A percentile compares a stretch with the other conserved stretches of the same genome.
Evolutionary conservation across 2,797 vertebrate genomes (phyloP).

Genomic region (Pantherophis alleghaniensis): DNA sequence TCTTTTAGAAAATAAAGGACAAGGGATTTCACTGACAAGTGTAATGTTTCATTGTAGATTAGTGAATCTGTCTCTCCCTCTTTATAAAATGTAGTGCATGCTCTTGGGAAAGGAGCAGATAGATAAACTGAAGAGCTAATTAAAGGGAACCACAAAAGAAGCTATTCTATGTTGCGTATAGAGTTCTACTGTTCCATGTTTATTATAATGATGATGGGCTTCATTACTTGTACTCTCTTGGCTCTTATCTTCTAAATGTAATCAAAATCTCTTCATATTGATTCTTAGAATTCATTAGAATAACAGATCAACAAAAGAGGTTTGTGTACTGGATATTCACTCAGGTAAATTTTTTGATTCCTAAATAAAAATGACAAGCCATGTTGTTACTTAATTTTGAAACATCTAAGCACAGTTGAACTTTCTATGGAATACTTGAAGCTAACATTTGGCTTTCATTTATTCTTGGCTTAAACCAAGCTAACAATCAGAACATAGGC

Average conservation of each 20-base stretch:
- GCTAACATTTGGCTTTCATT: slow-evolving; percentile 59
- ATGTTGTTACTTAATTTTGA: slow-evolving; percentile 70
- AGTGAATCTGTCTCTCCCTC: neutral
- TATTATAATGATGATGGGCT: slow-evolving; percentile 48
- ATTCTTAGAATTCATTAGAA: slow-evolving; percentile 61
- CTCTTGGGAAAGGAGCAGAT: slow-evolving; percentile 44
- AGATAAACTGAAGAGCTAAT: slow-evolving; percentile 34
- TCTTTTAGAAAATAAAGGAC: slow-evolving; percentile 29
- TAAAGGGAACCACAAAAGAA: slow-evolving; percentile 36
- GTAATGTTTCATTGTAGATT: neutral
- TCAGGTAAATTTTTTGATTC: slow-evolving; percentile 50
- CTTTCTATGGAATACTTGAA: slow-evolving; percentile 37
- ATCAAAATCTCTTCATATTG: slow-evolving; percentile 57
- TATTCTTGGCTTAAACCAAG: slow-evolving; percentile 53
- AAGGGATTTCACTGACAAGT: slow-evolving; percentile 21
- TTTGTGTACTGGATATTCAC: slow-evolving; percentile 47
- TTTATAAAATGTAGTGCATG: slow-evolving; percentile 18
- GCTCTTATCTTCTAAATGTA: slow-evolving; percentile 53
- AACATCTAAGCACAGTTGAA: slow-evolving; percentile 61
- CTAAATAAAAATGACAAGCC: slow-evolving; percentile 58
- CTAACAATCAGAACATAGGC: slow-evolving; percentile 50
- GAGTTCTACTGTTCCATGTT: slow-evolving; percentile 25
- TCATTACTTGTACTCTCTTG: slow-evolving; percentile 40
- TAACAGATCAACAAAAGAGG: slow-evolving; percentile 60
- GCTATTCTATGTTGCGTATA: slow-evolving; percentile 34